Base-by-base conservation (phyloP, 1,140 invertebrate species). In the Sarcophaga bullata region DNA sequence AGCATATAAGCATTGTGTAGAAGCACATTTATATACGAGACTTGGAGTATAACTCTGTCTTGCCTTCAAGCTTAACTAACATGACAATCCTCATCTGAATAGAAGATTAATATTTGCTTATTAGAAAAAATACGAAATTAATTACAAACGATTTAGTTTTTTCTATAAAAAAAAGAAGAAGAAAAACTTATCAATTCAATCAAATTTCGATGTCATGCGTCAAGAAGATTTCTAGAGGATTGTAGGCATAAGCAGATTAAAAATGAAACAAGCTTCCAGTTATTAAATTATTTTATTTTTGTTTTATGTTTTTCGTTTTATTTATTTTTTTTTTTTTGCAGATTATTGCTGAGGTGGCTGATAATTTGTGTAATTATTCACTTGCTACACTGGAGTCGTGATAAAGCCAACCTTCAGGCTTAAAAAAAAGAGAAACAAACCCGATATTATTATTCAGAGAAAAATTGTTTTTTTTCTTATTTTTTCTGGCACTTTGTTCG, bases 321-420 rank as follows among this genome's bases (percentile, higher is more conserved):
- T n/a, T n/a, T n/a, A n/a, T n/a, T n/a, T n/a, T 37, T 37, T 37
- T 37, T 2, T 37, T 37, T 76, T 76, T 76, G 46, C 47, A 76
- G 49, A 48, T 78, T 78, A n/a, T 78, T 78, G 48, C 75, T 50
- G 75, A 19, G 75, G 75, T 17, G 17, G 75, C 75, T 19, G 75
- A 52, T 78, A 78, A 78, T 78, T 78, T 78, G 48, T 78, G 75
- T 78, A 78, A 78, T 78, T 78, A 78, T 78, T 78, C 75, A 78
- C 75, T 78, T 17, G 17, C 73, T 76, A 19, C 47, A 50, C 17
- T 19, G 50, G 48, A 50, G 48, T 17, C 75, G 50, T 78, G 75
- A 78, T 78, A 78, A 17, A 78, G 48, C 17, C 75, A 78, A 78
- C 48, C 75, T 78, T 50, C 75, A 50, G 75, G 75, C 75, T 25